Conservation (phyloP, 2,888 invertebrate genomes). For the Boloria euphrosyne region DNA sequence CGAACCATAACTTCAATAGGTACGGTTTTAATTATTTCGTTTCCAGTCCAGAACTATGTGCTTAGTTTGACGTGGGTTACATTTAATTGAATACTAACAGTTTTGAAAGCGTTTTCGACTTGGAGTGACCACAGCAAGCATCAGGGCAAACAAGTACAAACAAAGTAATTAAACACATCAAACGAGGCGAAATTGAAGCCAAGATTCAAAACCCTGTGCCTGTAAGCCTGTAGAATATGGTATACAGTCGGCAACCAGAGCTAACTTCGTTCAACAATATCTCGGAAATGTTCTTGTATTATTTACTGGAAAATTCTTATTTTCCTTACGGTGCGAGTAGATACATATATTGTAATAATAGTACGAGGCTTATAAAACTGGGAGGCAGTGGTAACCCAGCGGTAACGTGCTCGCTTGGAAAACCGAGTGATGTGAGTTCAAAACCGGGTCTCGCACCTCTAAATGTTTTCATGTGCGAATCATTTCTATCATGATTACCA, state of each 20-base stretch:
- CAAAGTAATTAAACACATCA: slow-evolving; percentile 83
- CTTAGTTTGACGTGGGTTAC: slow-evolving; percentile 78
- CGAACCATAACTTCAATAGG: slow-evolving; percentile 29
- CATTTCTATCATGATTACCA: too few species aligned
- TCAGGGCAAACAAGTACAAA: slow-evolving; percentile 75
- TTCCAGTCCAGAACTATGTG: slow-evolving; percentile 69
- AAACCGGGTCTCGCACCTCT: too few species aligned
- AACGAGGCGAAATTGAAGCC: slow-evolving; percentile 76
- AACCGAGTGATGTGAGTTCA: too few species aligned
- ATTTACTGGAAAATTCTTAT: neutral
- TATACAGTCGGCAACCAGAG: slow-evolving; percentile 2
- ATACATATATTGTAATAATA: too few species aligned
- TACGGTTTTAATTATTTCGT: slow-evolving; percentile 71
- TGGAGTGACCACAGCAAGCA: slow-evolving; percentile 74
- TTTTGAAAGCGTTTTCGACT: slow-evolving; percentile 75
- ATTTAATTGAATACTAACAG: slow-evolving; percentile 77
- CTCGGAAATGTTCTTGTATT: neutral
- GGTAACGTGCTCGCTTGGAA: too few species aligned
- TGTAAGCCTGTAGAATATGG: slow-evolving; percentile 6
- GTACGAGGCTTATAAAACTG: too few species aligned
- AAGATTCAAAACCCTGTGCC: slow-evolving; percentile 60
- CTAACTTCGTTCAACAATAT: neutral
- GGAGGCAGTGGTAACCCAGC: too few species aligned
- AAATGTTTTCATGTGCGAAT: too few species aligned
- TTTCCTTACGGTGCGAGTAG: too few species aligned